Percentiles rank a stretch among this genome's conserved stretches.
These are phyloP conservation scores for Anorthoa munda DNA, from an alignment of 2,888 invertebrate species.

Conservation along the genomic window DNA sequence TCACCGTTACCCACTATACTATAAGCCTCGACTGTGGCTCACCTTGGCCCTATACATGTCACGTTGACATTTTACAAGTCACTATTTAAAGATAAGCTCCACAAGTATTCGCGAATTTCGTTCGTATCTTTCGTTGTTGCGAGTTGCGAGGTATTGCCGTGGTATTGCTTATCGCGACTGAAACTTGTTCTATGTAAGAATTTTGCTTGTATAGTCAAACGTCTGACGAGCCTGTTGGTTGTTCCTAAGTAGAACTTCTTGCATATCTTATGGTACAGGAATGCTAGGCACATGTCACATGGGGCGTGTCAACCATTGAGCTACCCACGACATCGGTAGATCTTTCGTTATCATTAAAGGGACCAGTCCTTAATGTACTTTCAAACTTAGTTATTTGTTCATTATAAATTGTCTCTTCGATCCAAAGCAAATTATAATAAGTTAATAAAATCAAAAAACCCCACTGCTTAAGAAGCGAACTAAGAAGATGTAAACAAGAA, in stretches of 20 bases:
- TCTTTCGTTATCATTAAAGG: not conserved
- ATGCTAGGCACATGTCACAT: not conserved
- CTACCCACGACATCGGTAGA: not conserved
- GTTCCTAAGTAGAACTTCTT: not conserved
- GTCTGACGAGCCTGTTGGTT: not conserved
- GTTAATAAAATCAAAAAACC: too few relatives aligned
- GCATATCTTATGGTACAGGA: not conserved
- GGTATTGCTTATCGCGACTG: constrained; percentile 7
- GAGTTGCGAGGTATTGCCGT: not conserved
- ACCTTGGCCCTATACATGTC: constrained; percentile 54
- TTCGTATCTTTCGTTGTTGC: not conserved
- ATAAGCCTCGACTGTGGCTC: constrained; percentile 21
- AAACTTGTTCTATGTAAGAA: constrained; percentile 11
- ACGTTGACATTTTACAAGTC: constrained; percentile 50
- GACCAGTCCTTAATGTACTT: not conserved
- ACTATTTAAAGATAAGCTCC: constrained; percentile 33
- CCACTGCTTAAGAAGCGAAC: too few relatives aligned
- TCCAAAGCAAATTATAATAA: too few relatives aligned
- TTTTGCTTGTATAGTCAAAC: constrained; percentile 7
- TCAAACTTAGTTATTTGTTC: not conserved
- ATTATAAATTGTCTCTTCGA: too few relatives aligned
- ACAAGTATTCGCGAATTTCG: constrained; percentile 11
- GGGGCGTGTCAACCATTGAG: not conserved
- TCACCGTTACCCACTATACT: constrained; percentile 17
- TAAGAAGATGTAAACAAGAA: too few relatives aligned